Evolutionary conservation across 2,888 invertebrate species (phyloP).

Genomic region (Mimachlamys varia): DNA sequence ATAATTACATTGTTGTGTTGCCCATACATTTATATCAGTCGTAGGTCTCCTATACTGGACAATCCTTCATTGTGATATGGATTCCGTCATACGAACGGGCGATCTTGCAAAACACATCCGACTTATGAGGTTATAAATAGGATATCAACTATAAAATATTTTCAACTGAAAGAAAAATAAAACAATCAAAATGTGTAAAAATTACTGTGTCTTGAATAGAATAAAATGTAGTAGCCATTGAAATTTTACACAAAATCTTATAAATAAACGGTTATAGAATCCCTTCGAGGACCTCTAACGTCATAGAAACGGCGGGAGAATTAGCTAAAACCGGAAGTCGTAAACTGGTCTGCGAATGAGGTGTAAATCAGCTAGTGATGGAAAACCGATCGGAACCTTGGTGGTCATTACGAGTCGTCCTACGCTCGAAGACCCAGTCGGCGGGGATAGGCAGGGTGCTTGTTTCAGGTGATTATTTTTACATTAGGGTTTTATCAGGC

Average conservation of each 20-base stretch:
- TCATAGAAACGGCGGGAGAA: background rate
- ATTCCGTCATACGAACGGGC: background rate
- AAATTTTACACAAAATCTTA: too few species aligned
- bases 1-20: background rate
- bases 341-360: slow-evolving; percentile 25
- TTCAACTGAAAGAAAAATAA: background rate
- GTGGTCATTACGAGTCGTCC: background rate
- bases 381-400: slow-evolving; percentile 6
- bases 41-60: background rate
- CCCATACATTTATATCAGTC: background rate
- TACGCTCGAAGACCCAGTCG: background rate
- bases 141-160: background rate
- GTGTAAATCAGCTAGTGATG: slow-evolving; percentile 5
- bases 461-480: slow-evolving; percentile 26
- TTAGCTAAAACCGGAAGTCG: slow-evolving; percentile 28
- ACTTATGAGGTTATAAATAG: background rate
- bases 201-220: background rate
- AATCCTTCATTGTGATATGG: background rate
- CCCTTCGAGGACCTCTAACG: background rate
- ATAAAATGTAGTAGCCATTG: background rate
- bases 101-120: too few species aligned
- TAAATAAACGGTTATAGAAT: background rate
- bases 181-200: background rate
- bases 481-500: slow-evolving; percentile 5
- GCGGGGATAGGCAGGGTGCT: background rate